Percentiles rank a stretch among this genome's conserved stretches.
These are phyloP conservation scores for Julus scandinavius DNA, from an alignment of 2,888 invertebrate genomes.

Conservation along the genomic window DNA sequence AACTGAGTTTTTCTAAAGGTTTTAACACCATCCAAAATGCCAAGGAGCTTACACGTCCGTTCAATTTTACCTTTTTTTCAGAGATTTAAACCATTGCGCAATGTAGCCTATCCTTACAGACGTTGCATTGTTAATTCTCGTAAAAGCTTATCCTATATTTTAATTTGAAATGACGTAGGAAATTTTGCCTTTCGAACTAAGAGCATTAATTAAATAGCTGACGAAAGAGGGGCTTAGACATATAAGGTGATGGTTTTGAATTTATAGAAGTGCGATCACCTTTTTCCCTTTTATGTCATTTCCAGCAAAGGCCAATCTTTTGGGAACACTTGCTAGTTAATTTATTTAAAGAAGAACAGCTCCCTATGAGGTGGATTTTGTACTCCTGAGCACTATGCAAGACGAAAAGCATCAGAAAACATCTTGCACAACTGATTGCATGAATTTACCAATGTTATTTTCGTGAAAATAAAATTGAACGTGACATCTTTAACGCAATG, in stretches of 20 bases:
- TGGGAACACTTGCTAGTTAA: neutral
- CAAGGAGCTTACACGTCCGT: neutral
- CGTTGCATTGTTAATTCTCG: neutral
- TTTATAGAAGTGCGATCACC: constrained; percentile 4
- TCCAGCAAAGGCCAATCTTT: neutral
- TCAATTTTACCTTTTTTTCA: neutral
- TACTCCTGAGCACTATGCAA: neutral
- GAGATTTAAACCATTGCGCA: neutral
- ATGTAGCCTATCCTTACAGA: neutral
- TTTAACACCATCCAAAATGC: too few species aligned
- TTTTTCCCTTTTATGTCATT: neutral
- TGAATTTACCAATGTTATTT: neutral
- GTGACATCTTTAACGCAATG: too few species aligned
- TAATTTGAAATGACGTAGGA: neutral
- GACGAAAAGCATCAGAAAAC: neutral
- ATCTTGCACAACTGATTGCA: neutral
- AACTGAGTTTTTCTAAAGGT: too few species aligned
- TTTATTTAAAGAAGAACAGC: neutral
- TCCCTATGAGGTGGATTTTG: neutral
- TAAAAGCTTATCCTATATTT: neutral
- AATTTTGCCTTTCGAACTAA: neutral
- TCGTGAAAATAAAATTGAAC: too few species aligned
- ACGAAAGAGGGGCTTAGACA: neutral
- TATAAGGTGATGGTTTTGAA: neutral
- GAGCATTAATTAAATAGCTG: neutral